Percentiles rank a stretch among this genome's conserved stretches.
Conservation (phyloP, 2,888 invertebrate species). For the Drosophila buzzatii region DNA sequence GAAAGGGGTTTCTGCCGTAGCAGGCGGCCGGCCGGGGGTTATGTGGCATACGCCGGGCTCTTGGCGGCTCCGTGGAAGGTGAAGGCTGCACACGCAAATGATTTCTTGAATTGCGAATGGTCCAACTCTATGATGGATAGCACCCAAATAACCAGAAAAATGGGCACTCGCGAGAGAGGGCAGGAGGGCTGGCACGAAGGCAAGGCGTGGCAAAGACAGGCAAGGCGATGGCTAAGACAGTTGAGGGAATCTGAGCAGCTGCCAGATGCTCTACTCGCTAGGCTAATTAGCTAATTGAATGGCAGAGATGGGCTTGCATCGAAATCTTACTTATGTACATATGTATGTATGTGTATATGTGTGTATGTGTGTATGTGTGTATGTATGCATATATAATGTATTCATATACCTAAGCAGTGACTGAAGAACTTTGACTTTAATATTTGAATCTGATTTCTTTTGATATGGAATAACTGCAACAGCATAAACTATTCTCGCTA, state of each 20-base stretch:
- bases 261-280: constrained; percentile 1
- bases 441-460: too few species aligned
- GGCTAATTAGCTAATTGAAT: neutral
- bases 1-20: neutral
- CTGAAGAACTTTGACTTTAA: too few species aligned
- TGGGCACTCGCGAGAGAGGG: neutral
- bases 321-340: neutral
- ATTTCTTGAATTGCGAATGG: constrained; percentile 72
- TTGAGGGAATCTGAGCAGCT: neutral
- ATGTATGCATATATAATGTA: too few species aligned
- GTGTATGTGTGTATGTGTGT: too few species aligned
- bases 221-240: constrained; percentile 6
- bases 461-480: too few species aligned
- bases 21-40: neutral
- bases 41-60: too few species aligned
- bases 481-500: neutral
- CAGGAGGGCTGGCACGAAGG: too few species aligned
- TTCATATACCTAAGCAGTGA: too few species aligned
- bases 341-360: neutral
- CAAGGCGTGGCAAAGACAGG: neutral
- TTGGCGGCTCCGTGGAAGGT: constrained; percentile 12
- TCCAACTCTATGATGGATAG: constrained; percentile 36
- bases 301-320: neutral
- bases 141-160: neutral
- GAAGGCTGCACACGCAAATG: constrained; percentile 70